These are phyloP conservation scores for Brachirus orientalis DNA, from an alignment of 2,113 vertebrate genomes.

Conservation along the genomic window DNA sequence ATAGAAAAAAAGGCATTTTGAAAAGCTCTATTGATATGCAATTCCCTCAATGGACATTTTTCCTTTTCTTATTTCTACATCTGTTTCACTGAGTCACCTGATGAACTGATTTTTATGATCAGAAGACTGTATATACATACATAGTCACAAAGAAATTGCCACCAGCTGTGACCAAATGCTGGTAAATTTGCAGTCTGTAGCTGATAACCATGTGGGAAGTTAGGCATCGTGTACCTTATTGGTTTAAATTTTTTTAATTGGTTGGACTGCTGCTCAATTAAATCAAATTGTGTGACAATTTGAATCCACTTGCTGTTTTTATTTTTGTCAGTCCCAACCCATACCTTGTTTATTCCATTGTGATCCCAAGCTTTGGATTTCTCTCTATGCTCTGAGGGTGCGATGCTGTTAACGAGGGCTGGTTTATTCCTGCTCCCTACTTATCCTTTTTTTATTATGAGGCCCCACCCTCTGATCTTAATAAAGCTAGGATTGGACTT, in stretches of 20 bases:
- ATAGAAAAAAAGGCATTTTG: background rate
- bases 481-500: slow-evolving; percentile 75
- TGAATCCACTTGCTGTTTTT: slow-evolving; percentile 14
- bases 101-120: slow-evolving; percentile 23
- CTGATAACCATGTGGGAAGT: slow-evolving; percentile 34
- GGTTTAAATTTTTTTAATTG: slow-evolving; percentile 28
- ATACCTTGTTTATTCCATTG: slow-evolving; percentile 12
- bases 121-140: background rate
- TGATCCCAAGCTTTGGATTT: slow-evolving; percentile 26
- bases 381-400: slow-evolving; percentile 45
- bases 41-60: no score
- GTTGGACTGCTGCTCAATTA: slow-evolving; percentile 11
- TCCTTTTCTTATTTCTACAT: background rate
- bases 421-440: background rate
- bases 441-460: slow-evolving; percentile 34
- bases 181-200: slow-evolving; percentile 22
- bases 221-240: slow-evolving; percentile 16
- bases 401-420: slow-evolving; percentile 60
- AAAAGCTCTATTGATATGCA: no score
- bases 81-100: slow-evolving; percentile 24
- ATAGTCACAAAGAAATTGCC: slow-evolving; percentile 18
- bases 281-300: slow-evolving; percentile 5
- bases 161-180: slow-evolving; percentile 51
- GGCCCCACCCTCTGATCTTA: slow-evolving; percentile 59
- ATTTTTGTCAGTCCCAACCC: background rate